A percentile compares a stretch with the other conserved stretches of the same genome.
Evolutionary conservation across 2,888 invertebrate species (phyloP).

Genomic region (Halictus quadricinctus): DNA sequence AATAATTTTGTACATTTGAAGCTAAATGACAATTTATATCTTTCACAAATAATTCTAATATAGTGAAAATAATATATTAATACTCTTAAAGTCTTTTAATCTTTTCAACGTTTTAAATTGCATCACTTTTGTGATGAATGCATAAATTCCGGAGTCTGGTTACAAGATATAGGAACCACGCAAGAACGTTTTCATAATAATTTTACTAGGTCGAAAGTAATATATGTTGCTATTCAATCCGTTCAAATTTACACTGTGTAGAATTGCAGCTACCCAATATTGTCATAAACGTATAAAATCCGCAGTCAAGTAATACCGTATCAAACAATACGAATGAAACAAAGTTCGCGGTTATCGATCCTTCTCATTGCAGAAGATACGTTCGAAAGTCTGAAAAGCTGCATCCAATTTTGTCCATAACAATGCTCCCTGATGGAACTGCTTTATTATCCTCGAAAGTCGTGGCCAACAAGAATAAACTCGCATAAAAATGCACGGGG

Average conservation of each 20-base stretch:
- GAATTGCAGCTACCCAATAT: background rate
- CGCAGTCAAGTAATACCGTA: background rate
- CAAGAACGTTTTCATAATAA: too few relatives aligned
- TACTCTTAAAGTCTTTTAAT: too few relatives aligned
- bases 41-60: too few relatives aligned
- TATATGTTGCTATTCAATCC: background rate
- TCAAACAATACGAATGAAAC: background rate
- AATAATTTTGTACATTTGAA: too few relatives aligned
- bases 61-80: background rate
- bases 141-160: too few relatives aligned
- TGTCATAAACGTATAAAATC: background rate
- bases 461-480: background rate
- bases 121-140: too few relatives aligned
- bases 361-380: background rate
- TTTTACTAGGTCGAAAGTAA: background rate
- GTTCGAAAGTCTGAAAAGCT: background rate
- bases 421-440: background rate
- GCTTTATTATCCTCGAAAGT: slow-evolving; percentile 6
- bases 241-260: background rate
- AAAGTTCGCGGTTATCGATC: background rate
- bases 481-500: slow-evolving; percentile 1
- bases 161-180: too few relatives aligned
- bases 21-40: too few relatives aligned
- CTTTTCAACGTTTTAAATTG: background rate
- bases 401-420: background rate